phyloP scores from a whole-genome alignment of 2,113 vertebrate species.

The Trogon surrucura region DNA sequence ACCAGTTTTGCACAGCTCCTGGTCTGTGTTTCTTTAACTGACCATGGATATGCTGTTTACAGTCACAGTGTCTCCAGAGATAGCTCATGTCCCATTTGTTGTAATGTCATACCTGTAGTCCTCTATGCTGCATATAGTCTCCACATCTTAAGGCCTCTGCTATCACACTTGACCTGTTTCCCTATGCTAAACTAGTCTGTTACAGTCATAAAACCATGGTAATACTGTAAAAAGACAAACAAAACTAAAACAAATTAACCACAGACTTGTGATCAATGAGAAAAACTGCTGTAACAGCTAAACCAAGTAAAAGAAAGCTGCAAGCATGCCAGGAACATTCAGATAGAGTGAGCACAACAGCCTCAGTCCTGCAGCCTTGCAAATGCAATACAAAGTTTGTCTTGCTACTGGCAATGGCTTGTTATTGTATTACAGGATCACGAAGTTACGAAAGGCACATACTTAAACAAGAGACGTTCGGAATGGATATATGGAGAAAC shows the following conservation, averaged over 20 bases:
- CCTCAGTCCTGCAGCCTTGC: not conserved
- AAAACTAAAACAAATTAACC: not conserved
- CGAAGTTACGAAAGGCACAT: not conserved
- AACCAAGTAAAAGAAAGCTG: not conserved
- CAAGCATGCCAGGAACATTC: not conserved
- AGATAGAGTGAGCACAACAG: not conserved
- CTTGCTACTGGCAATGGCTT: not conserved
- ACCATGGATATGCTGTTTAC: not conserved
- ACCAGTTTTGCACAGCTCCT: not conserved
- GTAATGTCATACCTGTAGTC: not conserved
- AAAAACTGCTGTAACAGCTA: not conserved
- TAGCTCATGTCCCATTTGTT: not conserved
- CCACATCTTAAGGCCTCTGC: fast-evolving
- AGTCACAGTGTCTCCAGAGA: not conserved
- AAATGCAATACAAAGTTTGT: not conserved
- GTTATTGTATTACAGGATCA: not conserved
- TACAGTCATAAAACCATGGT: not conserved
- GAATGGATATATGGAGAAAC: not conserved
- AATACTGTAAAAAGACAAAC: not conserved
- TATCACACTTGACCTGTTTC: not conserved
- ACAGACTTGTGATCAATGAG: not conserved
- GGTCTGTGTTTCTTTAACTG: not conserved
- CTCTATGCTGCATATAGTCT: not conserved
- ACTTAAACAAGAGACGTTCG: not conserved
- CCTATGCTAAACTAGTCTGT: not conserved